A percentile compares a stretch with the other conserved stretches of the same genome.
Evolutionary conservation across 30 jellyfish, hydroid and myxozoan species (phyloP).

Genomic region (Aurelia aurita): DNA sequence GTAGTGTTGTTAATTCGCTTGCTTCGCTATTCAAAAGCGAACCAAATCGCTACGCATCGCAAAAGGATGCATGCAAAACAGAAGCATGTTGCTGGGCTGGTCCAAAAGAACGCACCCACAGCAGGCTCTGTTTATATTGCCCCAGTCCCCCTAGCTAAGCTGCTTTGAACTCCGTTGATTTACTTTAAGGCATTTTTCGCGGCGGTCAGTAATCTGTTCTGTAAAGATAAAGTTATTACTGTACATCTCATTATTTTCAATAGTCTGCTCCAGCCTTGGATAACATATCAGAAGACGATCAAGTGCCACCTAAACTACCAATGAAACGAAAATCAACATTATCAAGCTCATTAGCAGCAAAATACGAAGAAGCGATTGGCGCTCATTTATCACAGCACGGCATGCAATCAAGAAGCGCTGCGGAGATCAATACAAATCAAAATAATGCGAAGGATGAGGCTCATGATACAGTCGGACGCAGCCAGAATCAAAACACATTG

Average conservation of each 20-base stretch:
- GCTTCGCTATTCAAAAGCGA: too few relatives aligned
- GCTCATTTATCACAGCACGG: conserved; percentile 48
- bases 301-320: conserved; percentile 87
- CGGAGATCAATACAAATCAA: conserved; percentile 21
- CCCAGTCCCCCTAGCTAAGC: too few relatives aligned
- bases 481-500: background rate
- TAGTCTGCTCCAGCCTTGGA: conserved; percentile 98
- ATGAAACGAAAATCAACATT: conserved; percentile 71
- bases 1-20: too few relatives aligned
- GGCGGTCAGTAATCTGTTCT: too few relatives aligned
- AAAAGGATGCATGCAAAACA: too few relatives aligned
- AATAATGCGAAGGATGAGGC: background rate
- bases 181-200: too few relatives aligned
- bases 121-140: too few relatives aligned
- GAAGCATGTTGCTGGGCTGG: too few relatives aligned
- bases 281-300: conserved; percentile 82
- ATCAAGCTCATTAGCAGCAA: conserved; percentile 33
- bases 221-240: background rate
- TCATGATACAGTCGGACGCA: conserved; percentile 14
- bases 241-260: background rate
- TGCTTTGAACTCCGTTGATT: too few relatives aligned
- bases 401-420: conserved; percentile 32
- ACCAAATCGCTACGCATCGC: too few relatives aligned
- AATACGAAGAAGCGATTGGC: conserved; percentile 58
- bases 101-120: too few relatives aligned